phyloP scores from a whole-genome alignment of 2,888 invertebrate genomes.

The Mantis religiosa region DNA sequence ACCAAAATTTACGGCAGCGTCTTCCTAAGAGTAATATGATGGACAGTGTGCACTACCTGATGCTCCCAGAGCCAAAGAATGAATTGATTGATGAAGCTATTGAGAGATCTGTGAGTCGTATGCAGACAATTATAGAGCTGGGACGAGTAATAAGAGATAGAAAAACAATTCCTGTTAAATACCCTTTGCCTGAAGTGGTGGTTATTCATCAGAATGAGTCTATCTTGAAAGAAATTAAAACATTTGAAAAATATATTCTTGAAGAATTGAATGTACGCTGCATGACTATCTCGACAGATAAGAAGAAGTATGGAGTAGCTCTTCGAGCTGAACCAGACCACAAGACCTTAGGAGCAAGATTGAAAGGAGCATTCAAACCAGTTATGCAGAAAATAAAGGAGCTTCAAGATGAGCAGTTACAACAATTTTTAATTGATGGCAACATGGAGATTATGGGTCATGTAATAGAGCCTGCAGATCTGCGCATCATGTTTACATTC shows the following conservation, averaged over 20 bases:
- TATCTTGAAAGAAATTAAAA: constrained; percentile 72
- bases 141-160: constrained; percentile 90
- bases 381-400: constrained; percentile 76
- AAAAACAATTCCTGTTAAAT: constrained; percentile 90
- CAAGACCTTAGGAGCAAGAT: constrained; percentile 79
- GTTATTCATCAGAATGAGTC: constrained; percentile 82
- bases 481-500: constrained; percentile 77
- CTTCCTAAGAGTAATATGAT: constrained; percentile 45
- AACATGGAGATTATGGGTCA: constrained; percentile 72
- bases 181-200: constrained; percentile 93
- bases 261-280: constrained; percentile 90
- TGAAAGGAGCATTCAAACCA: constrained; percentile 86
- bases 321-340: constrained; percentile 93
- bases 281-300: constrained; percentile 81
- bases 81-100: constrained; percentile 76
- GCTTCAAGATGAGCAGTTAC: constrained; percentile 73
- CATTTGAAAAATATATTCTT: constrained; percentile 78
- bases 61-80: constrained; percentile 68
- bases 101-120: constrained; percentile 82
- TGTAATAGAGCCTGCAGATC: constrained; percentile 70
- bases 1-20: constrained; percentile 75
- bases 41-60: constrained; percentile 87
- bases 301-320: constrained; percentile 85
- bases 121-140: constrained; percentile 94
- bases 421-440: constrained; percentile 66